phyloP scores from a whole-genome alignment of 2,888 invertebrate species.

The Hymenopus coronatus region DNA sequence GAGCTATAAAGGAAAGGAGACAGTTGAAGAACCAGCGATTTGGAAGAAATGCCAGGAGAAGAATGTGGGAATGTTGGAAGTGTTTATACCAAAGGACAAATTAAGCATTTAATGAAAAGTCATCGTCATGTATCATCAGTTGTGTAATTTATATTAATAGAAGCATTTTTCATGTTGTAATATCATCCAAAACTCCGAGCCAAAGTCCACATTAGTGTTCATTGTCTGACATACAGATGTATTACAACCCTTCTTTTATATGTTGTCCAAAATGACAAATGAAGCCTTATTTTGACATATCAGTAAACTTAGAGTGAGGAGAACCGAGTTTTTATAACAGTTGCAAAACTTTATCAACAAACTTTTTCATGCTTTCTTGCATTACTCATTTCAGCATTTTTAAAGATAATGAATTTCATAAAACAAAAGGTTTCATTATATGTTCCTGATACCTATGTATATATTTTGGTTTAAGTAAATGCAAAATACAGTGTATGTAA shows the following conservation, averaged over 20 bases:
- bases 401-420: not conserved
- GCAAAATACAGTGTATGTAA: not conserved
- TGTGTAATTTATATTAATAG: not conserved
- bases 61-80: not conserved
- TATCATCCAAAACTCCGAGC: not conserved
- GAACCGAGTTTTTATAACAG: no score
- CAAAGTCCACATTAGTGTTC: not conserved
- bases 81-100: not conserved
- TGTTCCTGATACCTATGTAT: not conserved
- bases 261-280: no score
- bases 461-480: not conserved
- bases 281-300: no score
- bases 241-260: not conserved
- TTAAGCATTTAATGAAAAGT: not conserved
- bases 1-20: constrained; percentile 17
- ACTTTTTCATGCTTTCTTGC: no score
- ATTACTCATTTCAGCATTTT: no score
- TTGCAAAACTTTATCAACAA: no score
- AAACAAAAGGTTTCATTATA: not conserved
- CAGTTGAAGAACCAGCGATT: not conserved
- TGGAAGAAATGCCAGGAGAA: not conserved
- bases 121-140: not conserved
- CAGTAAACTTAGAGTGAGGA: no score
- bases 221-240: not conserved
- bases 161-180: not conserved